These are phyloP conservation scores for Psophia crepitans DNA, from an alignment of 2,113 vertebrate species.

Conservation along the genomic window DNA sequence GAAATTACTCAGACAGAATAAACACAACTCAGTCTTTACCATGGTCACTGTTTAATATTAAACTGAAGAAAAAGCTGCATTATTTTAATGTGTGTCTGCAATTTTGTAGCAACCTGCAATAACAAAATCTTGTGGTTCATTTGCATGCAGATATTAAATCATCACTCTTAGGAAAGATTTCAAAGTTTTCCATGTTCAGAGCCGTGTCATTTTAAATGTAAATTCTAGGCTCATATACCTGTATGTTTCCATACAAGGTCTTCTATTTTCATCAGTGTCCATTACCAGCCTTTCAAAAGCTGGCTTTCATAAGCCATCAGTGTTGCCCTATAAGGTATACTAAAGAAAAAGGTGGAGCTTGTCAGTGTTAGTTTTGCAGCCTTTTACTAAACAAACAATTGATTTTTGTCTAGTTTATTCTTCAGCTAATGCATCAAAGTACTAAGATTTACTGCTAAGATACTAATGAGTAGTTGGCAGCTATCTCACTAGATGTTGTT, in stretches of 20 bases:
- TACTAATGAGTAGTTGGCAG: neutral
- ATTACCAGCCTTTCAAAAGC: neutral
- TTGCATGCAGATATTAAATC: neutral
- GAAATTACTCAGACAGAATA: neutral
- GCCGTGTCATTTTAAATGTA: neutral
- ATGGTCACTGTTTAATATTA: neutral
- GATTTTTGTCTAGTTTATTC: neutral
- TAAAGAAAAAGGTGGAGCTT: neutral
- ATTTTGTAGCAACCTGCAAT: neutral
- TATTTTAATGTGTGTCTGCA: accelerated
- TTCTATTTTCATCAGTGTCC: neutral
- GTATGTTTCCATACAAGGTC: neutral
- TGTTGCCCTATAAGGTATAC: neutral
- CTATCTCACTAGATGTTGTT: neutral
- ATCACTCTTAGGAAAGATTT: neutral
- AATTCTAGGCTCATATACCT: neutral
- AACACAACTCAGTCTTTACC: neutral
- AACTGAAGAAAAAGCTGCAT: neutral
- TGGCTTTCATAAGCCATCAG: neutral
- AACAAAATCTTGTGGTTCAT: neutral
- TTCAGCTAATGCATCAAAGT: neutral
- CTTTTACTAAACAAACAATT: neutral
- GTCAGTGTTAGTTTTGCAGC: neutral
- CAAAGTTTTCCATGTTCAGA: neutral
- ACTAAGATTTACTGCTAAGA: neutral